Conservation (phyloP, 2,888 invertebrate genomes). For the Crematogaster levior region DNA sequence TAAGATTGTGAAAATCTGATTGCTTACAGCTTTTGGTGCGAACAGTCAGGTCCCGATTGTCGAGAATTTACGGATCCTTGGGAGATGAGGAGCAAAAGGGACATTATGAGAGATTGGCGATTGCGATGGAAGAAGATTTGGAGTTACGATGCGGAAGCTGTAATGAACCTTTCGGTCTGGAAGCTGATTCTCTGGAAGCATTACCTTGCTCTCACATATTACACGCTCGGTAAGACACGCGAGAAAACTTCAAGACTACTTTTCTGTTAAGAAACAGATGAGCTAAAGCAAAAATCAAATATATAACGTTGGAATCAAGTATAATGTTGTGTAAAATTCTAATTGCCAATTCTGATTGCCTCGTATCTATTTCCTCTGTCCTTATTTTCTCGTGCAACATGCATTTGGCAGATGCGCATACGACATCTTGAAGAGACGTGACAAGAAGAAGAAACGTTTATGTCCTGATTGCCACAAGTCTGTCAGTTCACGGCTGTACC, state of each 20-base stretch:
- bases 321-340: not conserved
- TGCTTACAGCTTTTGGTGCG: slow-evolving; percentile 90
- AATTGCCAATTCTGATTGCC: not conserved
- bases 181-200: slow-evolving; percentile 91
- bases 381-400: slow-evolving; percentile 35
- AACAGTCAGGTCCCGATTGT: slow-evolving; percentile 92
- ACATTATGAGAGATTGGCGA: slow-evolving; percentile 91
- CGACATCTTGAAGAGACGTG: slow-evolving; percentile 89
- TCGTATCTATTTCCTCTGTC: no score
- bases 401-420: slow-evolving; percentile 88
- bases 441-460: slow-evolving; percentile 89
- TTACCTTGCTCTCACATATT: slow-evolving; percentile 95
- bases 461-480: slow-evolving; percentile 91
- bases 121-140: slow-evolving; percentile 89
- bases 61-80: slow-evolving; percentile 92
- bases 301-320: not conserved
- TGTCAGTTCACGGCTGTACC: slow-evolving; percentile 89
- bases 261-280: slow-evolving; percentile 12
- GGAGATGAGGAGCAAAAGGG: slow-evolving; percentile 93
- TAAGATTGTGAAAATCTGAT: slow-evolving; percentile 1
- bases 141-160: slow-evolving; percentile 94
- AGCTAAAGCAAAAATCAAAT: not conserved
- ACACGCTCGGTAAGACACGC: slow-evolving; percentile 90
- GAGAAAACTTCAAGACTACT: not conserved
- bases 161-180: slow-evolving; percentile 91